These are phyloP conservation scores for Rotaria sp. DNA, from an alignment of 2,888 invertebrate species.

Conservation along the genomic window DNA sequence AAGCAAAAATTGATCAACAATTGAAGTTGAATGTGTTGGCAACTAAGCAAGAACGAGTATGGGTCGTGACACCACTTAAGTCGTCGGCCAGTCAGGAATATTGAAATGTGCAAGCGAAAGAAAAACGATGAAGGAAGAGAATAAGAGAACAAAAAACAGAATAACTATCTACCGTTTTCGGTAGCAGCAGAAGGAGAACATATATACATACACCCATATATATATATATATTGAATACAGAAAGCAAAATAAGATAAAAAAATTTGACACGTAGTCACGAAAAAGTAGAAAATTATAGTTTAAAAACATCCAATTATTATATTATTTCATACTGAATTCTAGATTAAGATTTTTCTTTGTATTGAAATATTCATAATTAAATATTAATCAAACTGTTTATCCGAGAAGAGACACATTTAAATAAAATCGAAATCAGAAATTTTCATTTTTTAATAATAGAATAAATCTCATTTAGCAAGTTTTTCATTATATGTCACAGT, in stretches of 20 bases:
- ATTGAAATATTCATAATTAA: too few species aligned
- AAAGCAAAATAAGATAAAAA: background rate
- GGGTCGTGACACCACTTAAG: constrained; percentile 8
- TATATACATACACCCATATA: background rate
- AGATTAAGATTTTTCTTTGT: too few species aligned
- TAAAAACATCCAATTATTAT: too few species aligned
- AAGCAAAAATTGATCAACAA: background rate
- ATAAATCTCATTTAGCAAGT: too few species aligned
- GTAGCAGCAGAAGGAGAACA: background rate
- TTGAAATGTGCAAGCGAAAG: background rate
- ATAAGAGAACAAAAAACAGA: background rate
- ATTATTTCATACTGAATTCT: too few species aligned
- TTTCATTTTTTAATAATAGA: too few species aligned
- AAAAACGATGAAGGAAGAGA: background rate
- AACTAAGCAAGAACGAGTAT: background rate
- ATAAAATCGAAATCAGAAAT: too few species aligned
- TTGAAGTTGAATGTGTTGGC: background rate
- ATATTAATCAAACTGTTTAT: too few species aligned
- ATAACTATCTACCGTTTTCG: background rate
- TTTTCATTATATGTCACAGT: too few species aligned
- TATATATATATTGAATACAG: background rate
- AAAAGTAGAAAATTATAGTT: background rate
- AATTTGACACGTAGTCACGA: background rate
- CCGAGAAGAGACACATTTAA: too few species aligned
- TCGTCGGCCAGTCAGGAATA: background rate